Evolutionary conservation across 35 echinoderm and acorn worm species (phyloP).

Genomic region (Lytechinus pictus): DNA sequence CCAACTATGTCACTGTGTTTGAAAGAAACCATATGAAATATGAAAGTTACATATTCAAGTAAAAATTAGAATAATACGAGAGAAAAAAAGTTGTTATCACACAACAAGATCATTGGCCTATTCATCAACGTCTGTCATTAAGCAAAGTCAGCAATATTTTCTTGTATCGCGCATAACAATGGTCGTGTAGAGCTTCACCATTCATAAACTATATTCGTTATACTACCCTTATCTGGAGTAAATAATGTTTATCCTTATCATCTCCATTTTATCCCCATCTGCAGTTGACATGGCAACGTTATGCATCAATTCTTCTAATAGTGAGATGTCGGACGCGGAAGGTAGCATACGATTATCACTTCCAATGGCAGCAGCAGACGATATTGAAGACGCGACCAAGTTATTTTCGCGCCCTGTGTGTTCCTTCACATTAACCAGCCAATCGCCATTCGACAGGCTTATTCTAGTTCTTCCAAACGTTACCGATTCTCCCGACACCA

Average conservation of each 20-base stretch:
- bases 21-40: not conserved
- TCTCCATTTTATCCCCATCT: slow-evolving; percentile 21
- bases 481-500: not conserved
- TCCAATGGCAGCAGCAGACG: not conserved
- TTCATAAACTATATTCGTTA: not conserved
- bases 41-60: not conserved
- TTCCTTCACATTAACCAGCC: slow-evolving; percentile 7
- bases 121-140: too few relatives aligned
- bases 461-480: slow-evolving; percentile 52
- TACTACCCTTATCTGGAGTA: not conserved
- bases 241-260: not conserved
- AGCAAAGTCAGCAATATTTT: too few relatives aligned
- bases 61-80: not conserved
- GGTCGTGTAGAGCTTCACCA: not conserved
- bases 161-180: not conserved
- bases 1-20: not conserved
- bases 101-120: not conserved
- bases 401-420: not conserved
- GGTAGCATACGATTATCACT: slow-evolving; percentile 28
- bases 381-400: not conserved
- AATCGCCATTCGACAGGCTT: slow-evolving; percentile 7
- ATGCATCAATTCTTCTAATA: slow-evolving; percentile 42
- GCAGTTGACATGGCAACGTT: slow-evolving; percentile 37
- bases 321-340: slow-evolving; percentile 15
- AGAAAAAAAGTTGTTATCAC: not conserved